phyloP scores from a whole-genome alignment of 2,888 invertebrate species.

The Eupeodes latifasciatus region DNA sequence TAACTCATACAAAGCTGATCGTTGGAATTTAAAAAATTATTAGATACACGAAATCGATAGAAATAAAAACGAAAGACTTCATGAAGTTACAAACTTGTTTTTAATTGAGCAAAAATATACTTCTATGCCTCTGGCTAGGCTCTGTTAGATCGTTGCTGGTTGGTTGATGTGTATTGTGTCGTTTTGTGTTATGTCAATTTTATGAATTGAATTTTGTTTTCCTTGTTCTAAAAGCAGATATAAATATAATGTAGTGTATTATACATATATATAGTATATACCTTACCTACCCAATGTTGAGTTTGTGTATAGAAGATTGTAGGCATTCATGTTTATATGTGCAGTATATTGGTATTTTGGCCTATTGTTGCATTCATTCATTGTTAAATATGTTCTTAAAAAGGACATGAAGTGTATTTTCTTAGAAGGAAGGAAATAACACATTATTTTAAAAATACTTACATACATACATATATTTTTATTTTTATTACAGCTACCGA shows the following conservation, averaged over 20 bases:
- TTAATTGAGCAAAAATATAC: conserved; percentile 42
- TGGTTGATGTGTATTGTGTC: background rate
- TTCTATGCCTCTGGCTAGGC: background rate
- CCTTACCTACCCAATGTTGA: too few species aligned
- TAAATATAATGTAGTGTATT: background rate
- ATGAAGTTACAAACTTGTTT: conserved; percentile 70
- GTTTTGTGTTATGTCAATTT: conserved; percentile 17
- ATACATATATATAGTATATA: too few species aligned
- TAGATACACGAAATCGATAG: conserved; percentile 32
- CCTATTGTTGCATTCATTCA: too few species aligned
- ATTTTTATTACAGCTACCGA: background rate
- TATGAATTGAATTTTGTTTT: conserved; percentile 41
- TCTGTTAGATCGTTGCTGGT: background rate
- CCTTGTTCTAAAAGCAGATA: conserved; percentile 21
- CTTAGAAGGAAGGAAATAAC: too few species aligned
- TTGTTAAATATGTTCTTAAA: too few species aligned
- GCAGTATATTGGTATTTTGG: too few species aligned
- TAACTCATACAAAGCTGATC: conserved; percentile 30
- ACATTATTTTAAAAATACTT: background rate
- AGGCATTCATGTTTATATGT: too few species aligned
- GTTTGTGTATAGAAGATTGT: too few species aligned
- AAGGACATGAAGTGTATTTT: too few species aligned
- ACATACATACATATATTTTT: too few species aligned
- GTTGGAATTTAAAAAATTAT: conserved; percentile 66
- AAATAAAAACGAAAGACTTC: conserved; percentile 60